Evolutionary conservation across 2,797 vertebrate species (phyloP).

Genomic region (Chelidonichthys spinosus): DNA sequence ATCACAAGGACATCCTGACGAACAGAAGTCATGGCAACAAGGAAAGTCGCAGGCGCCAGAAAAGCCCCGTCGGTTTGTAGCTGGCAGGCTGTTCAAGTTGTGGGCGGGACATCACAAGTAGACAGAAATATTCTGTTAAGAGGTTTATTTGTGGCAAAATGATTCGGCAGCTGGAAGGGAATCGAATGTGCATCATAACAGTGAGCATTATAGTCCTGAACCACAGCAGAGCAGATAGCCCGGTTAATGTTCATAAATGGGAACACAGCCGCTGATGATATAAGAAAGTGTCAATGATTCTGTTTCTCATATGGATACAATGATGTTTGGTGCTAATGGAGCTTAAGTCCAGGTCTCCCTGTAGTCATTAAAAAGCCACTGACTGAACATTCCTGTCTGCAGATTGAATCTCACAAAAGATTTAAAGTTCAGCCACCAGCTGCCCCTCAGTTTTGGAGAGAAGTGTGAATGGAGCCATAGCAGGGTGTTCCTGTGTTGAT

Average conservation of each 20-base stretch:
- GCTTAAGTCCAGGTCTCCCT: not conserved
- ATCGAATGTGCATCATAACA: conserved; percentile 7
- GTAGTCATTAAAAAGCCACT: conserved; percentile 10
- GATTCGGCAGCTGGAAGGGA: conserved; percentile 7
- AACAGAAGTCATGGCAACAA: conserved; percentile 18
- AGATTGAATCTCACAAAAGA: conserved; percentile 43
- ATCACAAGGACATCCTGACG: not conserved
- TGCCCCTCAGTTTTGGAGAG: conserved; percentile 6
- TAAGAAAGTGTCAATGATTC: not conserved
- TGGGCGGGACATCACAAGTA: conserved; percentile 31
- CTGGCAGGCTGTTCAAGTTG: conserved; percentile 15
- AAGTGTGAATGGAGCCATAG: conserved; percentile 11
- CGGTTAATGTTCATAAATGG: not conserved
- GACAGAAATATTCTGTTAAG: conserved; percentile 37
- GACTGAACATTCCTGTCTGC: conserved; percentile 20
- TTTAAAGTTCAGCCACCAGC: conserved; percentile 34
- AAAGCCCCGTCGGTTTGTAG: not conserved
- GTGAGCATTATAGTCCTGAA: not conserved
- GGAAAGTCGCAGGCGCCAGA: not conserved
- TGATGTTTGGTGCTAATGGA: not conserved
- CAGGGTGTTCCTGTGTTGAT: not conserved
- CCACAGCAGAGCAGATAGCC: not conserved
- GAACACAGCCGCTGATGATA: conserved; percentile 7
- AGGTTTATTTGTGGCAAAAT: conserved; percentile 34
- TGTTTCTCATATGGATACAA: not conserved